Base-by-base conservation (phyloP, 1,140 invertebrate species). In the Lycorma delicatula region DNA sequence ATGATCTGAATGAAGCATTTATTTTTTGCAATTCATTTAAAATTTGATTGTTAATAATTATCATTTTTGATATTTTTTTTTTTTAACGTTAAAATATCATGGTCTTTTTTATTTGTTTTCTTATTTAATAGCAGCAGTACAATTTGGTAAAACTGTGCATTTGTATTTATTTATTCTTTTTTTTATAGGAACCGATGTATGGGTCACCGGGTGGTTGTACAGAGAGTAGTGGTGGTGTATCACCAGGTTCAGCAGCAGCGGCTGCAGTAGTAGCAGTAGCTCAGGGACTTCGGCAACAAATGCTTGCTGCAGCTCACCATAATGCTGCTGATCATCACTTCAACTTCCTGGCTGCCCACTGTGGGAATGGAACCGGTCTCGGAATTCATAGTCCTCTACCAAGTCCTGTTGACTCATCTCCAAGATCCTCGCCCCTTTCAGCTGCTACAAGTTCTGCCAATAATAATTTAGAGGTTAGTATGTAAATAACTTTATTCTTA, bases 261-360 rank as follows among this genome's bases (percentile, higher is more conserved):
- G 77, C 78, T 46, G 81, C 81, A 60, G 84, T 86, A 52, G 84
- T 85, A 16, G 84, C 83, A 31, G 84, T 86, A 58, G 81, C 82
- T 28, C 81, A 84, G 75, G 82, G 81, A 57, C 70, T 85, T 20
- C 74, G 83, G 48, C 84, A 86, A 62, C 84, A 85, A 67, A 84
- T 86, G 81, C 82, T 66, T 12, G 83, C 82, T 7, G 81, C 81
- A 18, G 81, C 79, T 26, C 79, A 77, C 36, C 77, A 78, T 34
- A 28, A 36, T 9, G 29, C 22, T n/a, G 44, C 46, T 26, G 36
- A 13, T 13, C 11, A 28, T 11, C 16, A 27, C 22, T 55, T 55
- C 27, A 50, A 31, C 56, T 47, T 60, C 26, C 47, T 60, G 7
- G 55, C 58, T 4, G 59, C 59, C 0, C 62, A 63, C 47, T 60